phyloP scores from a whole-genome alignment of 2,113 vertebrate genomes.

The Seriola aureovittata region DNA sequence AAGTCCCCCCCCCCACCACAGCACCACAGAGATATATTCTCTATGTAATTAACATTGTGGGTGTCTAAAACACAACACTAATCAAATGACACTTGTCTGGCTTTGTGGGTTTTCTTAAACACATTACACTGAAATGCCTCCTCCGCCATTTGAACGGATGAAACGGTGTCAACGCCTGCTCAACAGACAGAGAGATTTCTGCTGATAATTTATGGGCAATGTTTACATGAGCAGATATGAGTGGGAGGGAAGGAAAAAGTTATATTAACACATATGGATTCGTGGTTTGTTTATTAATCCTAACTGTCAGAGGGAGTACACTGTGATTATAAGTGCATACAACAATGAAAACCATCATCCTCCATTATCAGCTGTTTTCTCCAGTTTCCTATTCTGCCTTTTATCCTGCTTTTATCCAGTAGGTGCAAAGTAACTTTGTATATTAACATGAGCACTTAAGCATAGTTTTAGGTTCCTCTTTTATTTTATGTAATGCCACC shows the following conservation, averaged over 20 bases:
- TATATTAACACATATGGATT: slow-evolving; percentile 14
- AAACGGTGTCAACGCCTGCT: slow-evolving; percentile 13
- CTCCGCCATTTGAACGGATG: slow-evolving; percentile 44
- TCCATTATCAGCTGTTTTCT: slow-evolving; percentile 9
- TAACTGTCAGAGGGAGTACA: slow-evolving; percentile 39
- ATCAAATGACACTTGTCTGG: slow-evolving; percentile 67
- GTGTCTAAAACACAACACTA: slow-evolving; percentile 63
- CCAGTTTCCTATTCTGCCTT: background rate
- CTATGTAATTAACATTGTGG: slow-evolving; percentile 66
- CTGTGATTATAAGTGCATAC: slow-evolving; percentile 16
- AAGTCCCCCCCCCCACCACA: background rate
- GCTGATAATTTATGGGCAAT: background rate
- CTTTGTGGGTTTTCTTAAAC: slow-evolving; percentile 44
- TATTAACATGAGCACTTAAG: background rate
- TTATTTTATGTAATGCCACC: background rate
- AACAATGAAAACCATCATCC: slow-evolving; percentile 31
- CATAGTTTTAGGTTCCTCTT: background rate
- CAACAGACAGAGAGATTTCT: background rate
- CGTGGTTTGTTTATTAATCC: background rate
- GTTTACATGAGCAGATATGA: slow-evolving; percentile 25
- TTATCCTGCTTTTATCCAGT: slow-evolving; percentile 1
- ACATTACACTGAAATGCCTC: slow-evolving; percentile 42
- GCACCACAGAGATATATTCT: slow-evolving; percentile 50
- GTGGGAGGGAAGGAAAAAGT: background rate
- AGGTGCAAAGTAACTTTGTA: background rate